These are phyloP conservation scores for Nymphalis urticae DNA, from an alignment of 2,888 invertebrate species.

Conservation along the genomic window DNA sequence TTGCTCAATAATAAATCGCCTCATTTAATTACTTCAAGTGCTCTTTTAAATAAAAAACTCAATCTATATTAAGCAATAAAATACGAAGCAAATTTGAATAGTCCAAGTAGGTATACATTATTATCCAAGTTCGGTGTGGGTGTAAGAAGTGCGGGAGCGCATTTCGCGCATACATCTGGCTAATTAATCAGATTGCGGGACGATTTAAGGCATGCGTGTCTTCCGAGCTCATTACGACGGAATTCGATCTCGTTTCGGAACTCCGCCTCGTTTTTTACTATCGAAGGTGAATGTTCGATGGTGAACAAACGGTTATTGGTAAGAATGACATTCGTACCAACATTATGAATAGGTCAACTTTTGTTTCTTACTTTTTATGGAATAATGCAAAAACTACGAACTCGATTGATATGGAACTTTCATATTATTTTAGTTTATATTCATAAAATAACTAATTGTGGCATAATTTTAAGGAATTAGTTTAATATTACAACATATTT, in stretches of 20 bases:
- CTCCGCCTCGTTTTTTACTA: conserved; percentile 34
- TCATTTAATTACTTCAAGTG: too few relatives aligned
- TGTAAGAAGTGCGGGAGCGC: conserved; percentile 41
- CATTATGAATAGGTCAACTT: too few relatives aligned
- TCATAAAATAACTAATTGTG: too few relatives aligned
- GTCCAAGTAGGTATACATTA: neutral
- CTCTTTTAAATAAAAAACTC: too few relatives aligned
- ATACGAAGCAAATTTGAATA: neutral
- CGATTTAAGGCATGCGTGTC: conserved; percentile 52
- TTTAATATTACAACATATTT: too few relatives aligned
- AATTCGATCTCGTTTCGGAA: conserved; percentile 68
- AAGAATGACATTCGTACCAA: too few relatives aligned
- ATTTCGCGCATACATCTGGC: conserved; percentile 42
- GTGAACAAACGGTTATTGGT: neutral
- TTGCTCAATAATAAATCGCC: too few relatives aligned
- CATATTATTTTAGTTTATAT: too few relatives aligned
- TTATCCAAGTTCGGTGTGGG: conserved; percentile 5
- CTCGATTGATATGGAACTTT: too few relatives aligned
- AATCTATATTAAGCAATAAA: neutral
- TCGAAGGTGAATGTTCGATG: conserved; percentile 27
- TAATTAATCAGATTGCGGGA: conserved; percentile 47
- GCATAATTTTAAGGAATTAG: too few relatives aligned
- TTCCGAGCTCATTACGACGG: conserved; percentile 69
- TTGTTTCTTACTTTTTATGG: too few relatives aligned
- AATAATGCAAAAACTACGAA: too few relatives aligned